Percentiles rank a stretch among this genome's conserved stretches.
These are phyloP conservation scores for rat (Rattus norvegicus) DNA, from an alignment of 2,113 vertebrate species.

Conservation along the genomic window GRCr8 NC_086036.1:8767501-8768000, in stretches of 20 bases:
- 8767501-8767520: background rate
- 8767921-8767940: background rate
- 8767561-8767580: background rate
- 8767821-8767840: background rate
- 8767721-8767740: background rate
- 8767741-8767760: too few relatives aligned
- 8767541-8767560: background rate
- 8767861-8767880: background rate
- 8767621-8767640: background rate
- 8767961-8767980: background rate
- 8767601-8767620: background rate
- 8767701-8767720: background rate
- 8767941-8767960: background rate
- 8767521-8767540: background rate
- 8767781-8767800: background rate
- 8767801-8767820: background rate
- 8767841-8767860: background rate
- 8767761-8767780: too few relatives aligned
- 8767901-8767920: background rate
- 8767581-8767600: background rate
- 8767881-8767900: background rate
- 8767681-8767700: background rate
- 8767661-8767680: background rate
- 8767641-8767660: background rate
- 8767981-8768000: background rate